Percentiles rank a stretch among this genome's conserved stretches.
Evolutionary conservation across 2,888 invertebrate genomes (phyloP).

Genomic region (Hermodice carunculata): DNA sequence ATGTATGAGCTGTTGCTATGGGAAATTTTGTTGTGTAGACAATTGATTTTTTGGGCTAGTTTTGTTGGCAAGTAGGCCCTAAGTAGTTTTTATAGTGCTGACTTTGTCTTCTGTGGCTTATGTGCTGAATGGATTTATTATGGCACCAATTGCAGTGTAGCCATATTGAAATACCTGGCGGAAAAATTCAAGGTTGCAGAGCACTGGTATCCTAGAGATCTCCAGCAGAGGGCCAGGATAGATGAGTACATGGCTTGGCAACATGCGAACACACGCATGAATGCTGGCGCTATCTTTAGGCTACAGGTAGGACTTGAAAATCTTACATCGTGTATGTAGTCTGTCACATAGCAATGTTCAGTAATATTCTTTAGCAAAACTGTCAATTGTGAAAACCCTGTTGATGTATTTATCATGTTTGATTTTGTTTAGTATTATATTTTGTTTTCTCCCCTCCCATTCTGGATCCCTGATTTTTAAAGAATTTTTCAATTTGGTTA

Average conservation of each 20-base stretch:
- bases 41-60: too few relatives aligned
- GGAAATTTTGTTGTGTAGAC: too few relatives aligned
- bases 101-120: not conserved
- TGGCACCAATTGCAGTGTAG: conserved; percentile 74
- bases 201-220: conserved; percentile 78
- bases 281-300: conserved; percentile 66
- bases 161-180: conserved; percentile 79
- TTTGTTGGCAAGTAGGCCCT: not conserved
- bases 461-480: too few relatives aligned
- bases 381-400: too few relatives aligned
- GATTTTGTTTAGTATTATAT: too few relatives aligned
- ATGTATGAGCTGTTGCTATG: too few relatives aligned
- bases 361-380: too few relatives aligned
- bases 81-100: not conserved
- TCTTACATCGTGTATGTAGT: too few relatives aligned
- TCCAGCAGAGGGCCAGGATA: conserved; percentile 75
- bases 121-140: not conserved
- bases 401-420: too few relatives aligned
- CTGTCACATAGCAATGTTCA: too few relatives aligned
- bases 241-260: conserved; percentile 85
- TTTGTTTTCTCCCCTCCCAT: too few relatives aligned
- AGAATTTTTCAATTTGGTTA: too few relatives aligned
- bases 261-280: conserved; percentile 77
- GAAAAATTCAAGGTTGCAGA: conserved; percentile 73
- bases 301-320: conserved; percentile 11